These are phyloP conservation scores for Otis tarda DNA, from an alignment of 2,113 vertebrate genomes.

Conservation along the genomic window DNA sequence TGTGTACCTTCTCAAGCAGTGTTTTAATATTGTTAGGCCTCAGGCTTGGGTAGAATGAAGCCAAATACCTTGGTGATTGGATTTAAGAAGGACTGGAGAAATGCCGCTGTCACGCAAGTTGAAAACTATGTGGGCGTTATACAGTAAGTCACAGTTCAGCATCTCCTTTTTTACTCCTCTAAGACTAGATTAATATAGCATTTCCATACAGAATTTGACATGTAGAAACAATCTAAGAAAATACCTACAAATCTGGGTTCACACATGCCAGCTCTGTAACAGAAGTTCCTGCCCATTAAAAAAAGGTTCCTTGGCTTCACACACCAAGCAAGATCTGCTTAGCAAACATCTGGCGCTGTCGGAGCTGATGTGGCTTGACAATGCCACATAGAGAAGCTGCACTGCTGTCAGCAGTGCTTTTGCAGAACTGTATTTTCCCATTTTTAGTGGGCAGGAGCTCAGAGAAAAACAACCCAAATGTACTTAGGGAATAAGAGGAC, in stretches of 20 bases:
- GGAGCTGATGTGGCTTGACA: background rate
- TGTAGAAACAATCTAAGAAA: background rate
- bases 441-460: background rate
- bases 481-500: conserved; percentile 13
- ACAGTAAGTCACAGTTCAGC: conserved; percentile 85
- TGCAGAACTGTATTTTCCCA: conserved; percentile 5
- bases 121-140: conserved; percentile 90
- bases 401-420: background rate
- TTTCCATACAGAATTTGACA: background rate
- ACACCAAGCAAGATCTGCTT: background rate
- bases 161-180: background rate
- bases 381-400: background rate
- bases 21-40: conserved; percentile 79
- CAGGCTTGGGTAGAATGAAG: conserved; percentile 93
- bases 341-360: background rate
- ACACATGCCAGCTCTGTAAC: background rate
- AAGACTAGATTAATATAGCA: background rate
- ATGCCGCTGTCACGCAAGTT: conserved; percentile 70
- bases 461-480: conserved; percentile 12
- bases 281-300: background rate
- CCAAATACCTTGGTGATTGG: conserved; percentile 94
- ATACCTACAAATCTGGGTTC: background rate
- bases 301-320: background rate
- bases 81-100: conserved; percentile 93
- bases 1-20: conserved; percentile 48